A percentile compares a stretch with the other conserved stretches of the same genome.
These are phyloP conservation scores for Neodon shergylaensis DNA, from an alignment of 2,113 vertebrate species.

Conservation along the genomic window DNA sequence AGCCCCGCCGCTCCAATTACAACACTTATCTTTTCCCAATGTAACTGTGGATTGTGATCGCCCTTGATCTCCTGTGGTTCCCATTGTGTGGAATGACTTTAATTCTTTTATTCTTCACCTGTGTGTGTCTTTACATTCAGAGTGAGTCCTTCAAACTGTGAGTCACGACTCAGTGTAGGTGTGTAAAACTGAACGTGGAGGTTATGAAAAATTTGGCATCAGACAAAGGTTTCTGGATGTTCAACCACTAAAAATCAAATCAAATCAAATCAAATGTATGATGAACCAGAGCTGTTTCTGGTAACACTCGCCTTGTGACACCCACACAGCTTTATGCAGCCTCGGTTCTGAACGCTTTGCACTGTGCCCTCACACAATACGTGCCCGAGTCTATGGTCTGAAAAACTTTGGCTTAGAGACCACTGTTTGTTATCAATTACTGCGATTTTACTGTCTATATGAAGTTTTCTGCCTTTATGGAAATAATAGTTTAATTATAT, in stretches of 20 bases:
- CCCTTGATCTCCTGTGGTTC: neutral
- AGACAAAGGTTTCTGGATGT: neutral
- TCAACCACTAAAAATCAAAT: neutral
- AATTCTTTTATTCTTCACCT: neutral
- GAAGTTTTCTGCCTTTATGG: neutral
- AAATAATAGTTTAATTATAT: neutral
- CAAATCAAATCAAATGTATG: neutral
- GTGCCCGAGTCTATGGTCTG: neutral
- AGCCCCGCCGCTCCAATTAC: no score
- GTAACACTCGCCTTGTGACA: neutral
- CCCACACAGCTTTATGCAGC: neutral
- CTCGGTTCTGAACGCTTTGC: neutral
- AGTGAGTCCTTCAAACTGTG: neutral
- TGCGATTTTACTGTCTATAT: neutral
- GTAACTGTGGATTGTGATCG: no score
- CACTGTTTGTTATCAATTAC: neutral
- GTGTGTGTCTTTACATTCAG: neutral
- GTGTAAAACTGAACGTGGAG: neutral
- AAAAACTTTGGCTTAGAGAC: neutral
- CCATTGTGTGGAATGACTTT: neutral
- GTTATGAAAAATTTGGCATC: neutral
- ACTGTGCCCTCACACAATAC: neutral
- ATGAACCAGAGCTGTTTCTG: neutral
- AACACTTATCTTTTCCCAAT: neutral
- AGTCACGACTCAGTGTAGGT: neutral